Percentiles rank a stretch among this genome's conserved stretches.
Evolutionary conservation across 2,888 invertebrate species (phyloP).

Genomic region (Caenorhabditis afra): DNA sequence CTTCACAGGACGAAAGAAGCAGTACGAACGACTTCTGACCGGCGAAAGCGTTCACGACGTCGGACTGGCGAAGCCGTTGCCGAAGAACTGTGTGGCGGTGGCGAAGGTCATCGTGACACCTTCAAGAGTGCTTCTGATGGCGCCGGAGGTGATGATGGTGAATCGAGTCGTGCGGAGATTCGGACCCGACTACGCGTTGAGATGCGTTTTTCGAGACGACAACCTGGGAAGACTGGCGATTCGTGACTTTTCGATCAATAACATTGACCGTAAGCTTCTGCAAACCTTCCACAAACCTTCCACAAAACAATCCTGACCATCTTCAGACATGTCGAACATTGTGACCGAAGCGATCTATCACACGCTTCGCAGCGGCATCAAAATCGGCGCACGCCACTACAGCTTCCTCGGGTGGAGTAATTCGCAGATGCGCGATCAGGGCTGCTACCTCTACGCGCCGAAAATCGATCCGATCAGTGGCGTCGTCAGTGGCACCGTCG

Average conservation of each 20-base stretch:
- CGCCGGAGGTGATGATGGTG: constrained; percentile 79
- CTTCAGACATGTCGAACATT: constrained; percentile 61
- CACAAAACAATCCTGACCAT: too few relatives aligned
- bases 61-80: constrained; percentile 51
- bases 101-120: constrained; percentile 57
- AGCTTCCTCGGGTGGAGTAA: constrained; percentile 79
- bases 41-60: constrained; percentile 50
- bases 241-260: constrained; percentile 58
- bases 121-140: constrained; percentile 57
- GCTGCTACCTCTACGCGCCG: constrained; percentile 76
- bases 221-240: constrained; percentile 61
- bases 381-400: constrained; percentile 67
- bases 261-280: constrained; percentile 57
- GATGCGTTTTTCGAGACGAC: constrained; percentile 73
- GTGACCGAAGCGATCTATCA: constrained; percentile 62
- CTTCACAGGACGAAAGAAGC: constrained; percentile 39
- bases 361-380: constrained; percentile 63
- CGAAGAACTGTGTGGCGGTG: constrained; percentile 66
- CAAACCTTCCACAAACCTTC: too few relatives aligned
- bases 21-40: constrained; percentile 44
- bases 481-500: constrained; percentile 45
- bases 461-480: constrained; percentile 54
- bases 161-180: constrained; percentile 76
- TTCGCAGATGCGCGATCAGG: constrained; percentile 79
- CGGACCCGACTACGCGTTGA: constrained; percentile 73